phyloP scores from a whole-genome alignment of 1,140 invertebrate genomes.

The Procambarus virginalis region DNA sequence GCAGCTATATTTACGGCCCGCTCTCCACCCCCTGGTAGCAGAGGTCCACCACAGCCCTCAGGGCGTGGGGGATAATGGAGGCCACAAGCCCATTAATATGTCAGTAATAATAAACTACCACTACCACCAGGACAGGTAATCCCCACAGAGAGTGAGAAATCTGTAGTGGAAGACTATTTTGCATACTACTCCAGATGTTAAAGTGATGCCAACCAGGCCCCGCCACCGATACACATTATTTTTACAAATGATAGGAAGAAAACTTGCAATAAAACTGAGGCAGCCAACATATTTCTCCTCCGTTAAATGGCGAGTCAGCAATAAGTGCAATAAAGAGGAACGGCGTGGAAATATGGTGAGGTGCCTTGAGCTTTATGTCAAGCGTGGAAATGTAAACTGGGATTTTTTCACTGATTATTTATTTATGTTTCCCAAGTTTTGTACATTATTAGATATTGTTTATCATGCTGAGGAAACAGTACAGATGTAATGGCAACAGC shows the following conservation, averaged over 20 bases:
- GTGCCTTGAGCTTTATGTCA: conserved; percentile 22
- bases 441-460: conserved; percentile 61
- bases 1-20: background rate
- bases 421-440: conserved; percentile 67
- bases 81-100: background rate
- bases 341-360: background rate
- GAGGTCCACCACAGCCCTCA: background rate
- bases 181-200: too few relatives aligned
- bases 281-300: background rate
- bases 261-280: background rate
- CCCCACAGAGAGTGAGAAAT: background rate
- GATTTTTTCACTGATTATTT: conserved; percentile 61
- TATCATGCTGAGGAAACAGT: conserved; percentile 59
- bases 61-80: background rate
- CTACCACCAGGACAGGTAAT: background rate
- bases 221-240: background rate
- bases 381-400: conserved; percentile 58
- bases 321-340: background rate
- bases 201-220: background rate
- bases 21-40: background rate
- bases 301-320: background rate
- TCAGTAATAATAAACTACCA: background rate
- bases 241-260: background rate
- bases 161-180: too few relatives aligned
- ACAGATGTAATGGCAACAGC: conserved; percentile 59